These are phyloP conservation scores for Triops cancriformis DNA, from an alignment of 1,140 invertebrate species.

Conservation along the genomic window DNA sequence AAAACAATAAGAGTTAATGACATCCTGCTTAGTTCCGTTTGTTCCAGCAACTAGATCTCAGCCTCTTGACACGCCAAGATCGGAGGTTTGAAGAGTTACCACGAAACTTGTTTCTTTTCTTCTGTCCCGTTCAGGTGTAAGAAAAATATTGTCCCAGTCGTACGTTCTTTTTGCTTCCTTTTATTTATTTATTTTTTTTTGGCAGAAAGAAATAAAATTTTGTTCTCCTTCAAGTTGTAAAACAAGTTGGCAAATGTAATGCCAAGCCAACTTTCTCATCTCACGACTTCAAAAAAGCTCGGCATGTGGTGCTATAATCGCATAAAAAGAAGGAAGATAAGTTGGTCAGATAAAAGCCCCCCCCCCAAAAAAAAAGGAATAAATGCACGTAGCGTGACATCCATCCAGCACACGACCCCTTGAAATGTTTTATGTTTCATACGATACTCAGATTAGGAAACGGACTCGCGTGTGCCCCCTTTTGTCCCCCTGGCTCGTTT, in stretches of 20 bases:
- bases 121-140: no score
- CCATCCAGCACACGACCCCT: background rate
- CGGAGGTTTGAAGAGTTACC: no score
- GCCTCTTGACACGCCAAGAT: background rate
- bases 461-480: background rate
- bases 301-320: background rate
- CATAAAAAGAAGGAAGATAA: background rate
- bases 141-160: no score
- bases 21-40: background rate
- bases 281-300: background rate
- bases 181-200: no score
- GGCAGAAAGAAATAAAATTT: no score
- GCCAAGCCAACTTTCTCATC: background rate
- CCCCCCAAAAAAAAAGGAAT: background rate
- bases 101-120: no score
- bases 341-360: background rate
- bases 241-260: background rate
- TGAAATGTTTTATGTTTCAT: background rate
- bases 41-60: background rate
- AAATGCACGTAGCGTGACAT: background rate
- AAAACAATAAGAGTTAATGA: constrained; percentile 11
- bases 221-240: no score
- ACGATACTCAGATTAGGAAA: background rate
- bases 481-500: background rate
- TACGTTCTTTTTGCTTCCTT: no score